Percentiles rank a stretch among this genome's conserved stretches.
These are phyloP conservation scores for Uria lomvia DNA, from an alignment of 2,113 vertebrate species.

Conservation along the genomic window DNA sequence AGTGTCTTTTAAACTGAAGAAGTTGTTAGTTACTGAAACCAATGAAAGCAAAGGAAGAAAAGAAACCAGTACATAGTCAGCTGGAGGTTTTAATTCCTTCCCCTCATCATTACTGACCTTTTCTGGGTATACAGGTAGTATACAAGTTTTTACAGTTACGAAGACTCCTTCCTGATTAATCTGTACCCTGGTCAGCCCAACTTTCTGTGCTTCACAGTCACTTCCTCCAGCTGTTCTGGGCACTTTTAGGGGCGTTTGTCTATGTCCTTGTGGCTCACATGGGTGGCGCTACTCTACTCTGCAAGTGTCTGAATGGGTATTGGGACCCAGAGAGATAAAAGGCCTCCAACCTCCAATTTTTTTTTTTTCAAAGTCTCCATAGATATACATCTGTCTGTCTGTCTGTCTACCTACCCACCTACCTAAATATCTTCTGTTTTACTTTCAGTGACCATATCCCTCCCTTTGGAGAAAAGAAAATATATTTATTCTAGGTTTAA, in stretches of 20 bases:
- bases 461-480: not conserved
- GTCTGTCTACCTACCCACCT: not conserved
- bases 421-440: not conserved
- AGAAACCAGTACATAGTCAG: fast-evolving
- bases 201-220: not conserved
- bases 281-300: not conserved
- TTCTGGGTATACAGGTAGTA: not conserved
- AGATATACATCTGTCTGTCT: not conserved
- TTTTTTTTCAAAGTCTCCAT: not conserved
- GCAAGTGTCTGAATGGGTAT: not conserved
- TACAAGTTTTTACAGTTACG: not conserved
- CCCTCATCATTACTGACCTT: not conserved
- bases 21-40: not conserved
- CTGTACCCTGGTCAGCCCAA: not conserved
- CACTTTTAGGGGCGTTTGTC: not conserved
- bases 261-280: fast-evolving
- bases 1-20: not conserved
- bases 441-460: not conserved
- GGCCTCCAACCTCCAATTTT: not conserved
- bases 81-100: not conserved
- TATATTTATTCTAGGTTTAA: not conserved
- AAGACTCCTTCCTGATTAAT: not conserved
- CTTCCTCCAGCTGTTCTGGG: not conserved
- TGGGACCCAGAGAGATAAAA: not conserved
- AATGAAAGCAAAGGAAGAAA: not conserved